phyloP scores from a whole-genome alignment of 2,888 invertebrate genomes.

The Eulithis testata region DNA sequence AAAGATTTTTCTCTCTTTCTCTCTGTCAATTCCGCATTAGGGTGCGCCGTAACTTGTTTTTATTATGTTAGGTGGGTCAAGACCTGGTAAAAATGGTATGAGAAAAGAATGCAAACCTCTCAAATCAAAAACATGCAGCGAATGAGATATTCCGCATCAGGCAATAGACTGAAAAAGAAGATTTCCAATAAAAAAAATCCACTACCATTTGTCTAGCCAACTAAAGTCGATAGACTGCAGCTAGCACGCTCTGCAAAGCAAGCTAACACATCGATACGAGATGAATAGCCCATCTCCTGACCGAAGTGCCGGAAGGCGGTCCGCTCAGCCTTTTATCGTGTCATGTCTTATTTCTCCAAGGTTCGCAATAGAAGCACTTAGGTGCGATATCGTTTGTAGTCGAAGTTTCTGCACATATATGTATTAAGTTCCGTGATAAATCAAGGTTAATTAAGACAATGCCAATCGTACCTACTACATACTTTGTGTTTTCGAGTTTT shows the following conservation, averaged over 20 bases:
- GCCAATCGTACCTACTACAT: too few species aligned
- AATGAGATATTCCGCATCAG: too few species aligned
- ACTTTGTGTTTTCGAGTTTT: too few species aligned
- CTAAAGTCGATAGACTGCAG: slow-evolving; percentile 21
- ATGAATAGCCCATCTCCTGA: slow-evolving; percentile 73
- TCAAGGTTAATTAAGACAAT: too few species aligned
- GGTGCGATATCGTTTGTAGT: slow-evolving; percentile 11
- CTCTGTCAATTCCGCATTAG: too few species aligned
- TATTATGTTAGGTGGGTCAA: too few species aligned
- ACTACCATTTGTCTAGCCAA: neutral
- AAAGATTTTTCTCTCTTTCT: too few species aligned
- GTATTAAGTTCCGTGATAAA: too few species aligned
- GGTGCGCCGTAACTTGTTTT: too few species aligned
- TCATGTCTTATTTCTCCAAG: slow-evolving; percentile 56
- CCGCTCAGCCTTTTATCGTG: slow-evolving; percentile 62
- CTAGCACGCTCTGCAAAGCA: slow-evolving; percentile 44
- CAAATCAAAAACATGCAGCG: too few species aligned
- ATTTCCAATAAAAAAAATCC: neutral
- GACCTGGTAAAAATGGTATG: too few species aligned
- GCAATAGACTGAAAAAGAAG: neutral
- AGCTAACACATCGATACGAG: slow-evolving; percentile 59
- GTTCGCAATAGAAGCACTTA: slow-evolving; percentile 42
- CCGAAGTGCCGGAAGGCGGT: slow-evolving; percentile 66
- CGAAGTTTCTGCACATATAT: neutral
- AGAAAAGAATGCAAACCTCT: too few species aligned